phyloP scores from a whole-genome alignment of 2,113 vertebrate genomes.

The Potamarius usumacintae region DNA sequence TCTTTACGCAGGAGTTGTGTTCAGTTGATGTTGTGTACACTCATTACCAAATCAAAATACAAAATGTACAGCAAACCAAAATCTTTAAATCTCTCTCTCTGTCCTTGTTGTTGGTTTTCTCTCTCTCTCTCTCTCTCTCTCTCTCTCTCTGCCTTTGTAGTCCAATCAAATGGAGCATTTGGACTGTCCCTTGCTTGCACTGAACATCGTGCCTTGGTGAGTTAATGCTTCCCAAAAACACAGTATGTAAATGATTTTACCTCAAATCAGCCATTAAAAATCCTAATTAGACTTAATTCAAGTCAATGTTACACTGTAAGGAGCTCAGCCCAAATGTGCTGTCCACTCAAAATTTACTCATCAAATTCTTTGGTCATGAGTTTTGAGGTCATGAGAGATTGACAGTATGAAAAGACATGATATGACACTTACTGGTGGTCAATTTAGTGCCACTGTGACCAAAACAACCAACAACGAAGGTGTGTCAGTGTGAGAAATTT shows the following conservation, averaged over 20 bases:
- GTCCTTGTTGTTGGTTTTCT: background rate
- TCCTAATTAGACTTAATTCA: background rate
- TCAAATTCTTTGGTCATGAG: background rate
- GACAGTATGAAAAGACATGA: background rate
- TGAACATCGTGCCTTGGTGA: conserved; percentile 46
- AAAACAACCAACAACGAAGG: background rate
- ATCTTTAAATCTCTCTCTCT: background rate
- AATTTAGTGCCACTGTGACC: background rate
- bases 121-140: background rate
- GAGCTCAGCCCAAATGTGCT: background rate
- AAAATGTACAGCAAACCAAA: background rate
- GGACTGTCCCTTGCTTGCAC: conserved; percentile 56
- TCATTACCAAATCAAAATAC: background rate
- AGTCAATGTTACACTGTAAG: background rate
- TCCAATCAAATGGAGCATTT: conserved; percentile 41
- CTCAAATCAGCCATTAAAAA: background rate
- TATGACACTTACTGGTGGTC: background rate
- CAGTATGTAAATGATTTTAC: background rate
- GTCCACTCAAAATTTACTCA: background rate
- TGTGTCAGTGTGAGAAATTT: background rate
- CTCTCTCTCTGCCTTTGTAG: conserved; percentile 27
- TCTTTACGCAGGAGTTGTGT: too few species aligned
- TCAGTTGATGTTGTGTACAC: background rate
- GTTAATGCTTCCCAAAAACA: conserved; percentile 1
- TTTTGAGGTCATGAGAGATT: too few species aligned